A percentile compares a stretch with the other conserved stretches of the same genome.
phyloP scores from a whole-genome alignment of 2,797 vertebrate species.

The Diglossa cyanea region DNA sequence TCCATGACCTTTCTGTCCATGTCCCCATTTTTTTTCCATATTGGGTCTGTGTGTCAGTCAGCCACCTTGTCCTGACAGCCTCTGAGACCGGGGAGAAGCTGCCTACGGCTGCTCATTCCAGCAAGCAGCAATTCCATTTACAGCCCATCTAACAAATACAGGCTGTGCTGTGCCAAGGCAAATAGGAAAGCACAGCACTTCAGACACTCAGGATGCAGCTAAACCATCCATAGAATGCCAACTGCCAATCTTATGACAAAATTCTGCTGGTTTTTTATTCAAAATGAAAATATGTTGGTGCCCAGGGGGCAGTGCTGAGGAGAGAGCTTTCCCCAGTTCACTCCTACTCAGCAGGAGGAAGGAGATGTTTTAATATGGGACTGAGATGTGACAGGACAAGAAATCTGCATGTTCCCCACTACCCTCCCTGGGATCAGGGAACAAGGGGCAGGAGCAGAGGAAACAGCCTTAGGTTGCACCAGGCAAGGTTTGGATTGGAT shows the following conservation, averaged over 20 bases:
- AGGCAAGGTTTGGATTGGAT: background rate
- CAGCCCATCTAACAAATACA: background rate
- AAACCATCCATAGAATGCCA: background rate
- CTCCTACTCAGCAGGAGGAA: background rate
- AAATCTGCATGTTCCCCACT: accelerated
- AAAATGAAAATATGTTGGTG: background rate
- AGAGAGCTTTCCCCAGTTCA: background rate
- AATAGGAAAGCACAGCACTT: background rate
- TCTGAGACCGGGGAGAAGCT: background rate
- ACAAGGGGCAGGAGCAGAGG: background rate
- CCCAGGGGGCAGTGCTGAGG: background rate
- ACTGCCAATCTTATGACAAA: background rate
- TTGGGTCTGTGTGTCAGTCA: background rate
- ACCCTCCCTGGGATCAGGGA: background rate
- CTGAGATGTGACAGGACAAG: background rate
- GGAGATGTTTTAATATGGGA: background rate
- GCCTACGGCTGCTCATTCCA: background rate
- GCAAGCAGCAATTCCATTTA: background rate
- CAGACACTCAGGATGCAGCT: background rate
- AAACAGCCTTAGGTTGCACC: background rate
- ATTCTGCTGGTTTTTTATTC: background rate
- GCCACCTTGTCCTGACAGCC: background rate
- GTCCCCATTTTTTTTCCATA: background rate
- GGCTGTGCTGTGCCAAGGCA: background rate
- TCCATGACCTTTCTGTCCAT: background rate